phyloP scores from a whole-genome alignment of 2,113 vertebrate species.

The Phainopepla nitens region DNA sequence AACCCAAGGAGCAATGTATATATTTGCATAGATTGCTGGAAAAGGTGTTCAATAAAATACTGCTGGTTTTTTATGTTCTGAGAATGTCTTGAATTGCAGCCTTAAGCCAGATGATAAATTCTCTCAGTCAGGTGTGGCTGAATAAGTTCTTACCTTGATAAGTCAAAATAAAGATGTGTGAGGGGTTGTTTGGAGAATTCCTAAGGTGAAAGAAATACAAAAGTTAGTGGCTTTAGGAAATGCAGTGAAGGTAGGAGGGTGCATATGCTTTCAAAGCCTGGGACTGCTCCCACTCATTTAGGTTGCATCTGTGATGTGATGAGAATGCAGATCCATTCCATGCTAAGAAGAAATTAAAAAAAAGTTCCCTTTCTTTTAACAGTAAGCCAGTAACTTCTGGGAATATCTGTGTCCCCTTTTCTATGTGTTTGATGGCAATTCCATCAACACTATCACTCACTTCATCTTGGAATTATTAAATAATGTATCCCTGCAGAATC shows the following conservation, averaged over 20 bases:
- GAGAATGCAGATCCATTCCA: not conserved
- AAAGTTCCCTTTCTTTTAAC: not conserved
- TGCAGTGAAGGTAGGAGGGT: not conserved
- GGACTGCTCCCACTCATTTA: not conserved
- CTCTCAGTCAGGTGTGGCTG: not conserved
- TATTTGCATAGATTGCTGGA: conserved; percentile 25
- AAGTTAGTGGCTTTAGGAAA: not conserved
- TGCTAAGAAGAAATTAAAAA: not conserved
- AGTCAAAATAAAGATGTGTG: conserved; percentile 19
- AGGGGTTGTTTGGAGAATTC: not conserved
- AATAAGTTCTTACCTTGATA: not conserved
- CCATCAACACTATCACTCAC: not conserved
- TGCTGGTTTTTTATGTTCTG: not conserved
- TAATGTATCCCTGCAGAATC: not conserved
- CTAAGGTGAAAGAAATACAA: not conserved
- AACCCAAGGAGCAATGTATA: not conserved
- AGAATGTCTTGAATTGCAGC: not conserved
- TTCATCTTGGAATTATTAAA: not conserved
- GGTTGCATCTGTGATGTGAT: not conserved
- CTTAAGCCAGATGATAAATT: conserved; percentile 17
- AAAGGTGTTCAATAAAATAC: conserved; percentile 11
- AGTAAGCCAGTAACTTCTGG: not conserved
- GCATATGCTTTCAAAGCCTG: not conserved
- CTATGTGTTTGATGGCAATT: not conserved
- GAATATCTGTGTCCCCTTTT: not conserved